Percentiles rank a stretch among this genome's conserved stretches.
Conservation (phyloP, 2,888 invertebrate species). For the Drosophila meridiana region DNA sequence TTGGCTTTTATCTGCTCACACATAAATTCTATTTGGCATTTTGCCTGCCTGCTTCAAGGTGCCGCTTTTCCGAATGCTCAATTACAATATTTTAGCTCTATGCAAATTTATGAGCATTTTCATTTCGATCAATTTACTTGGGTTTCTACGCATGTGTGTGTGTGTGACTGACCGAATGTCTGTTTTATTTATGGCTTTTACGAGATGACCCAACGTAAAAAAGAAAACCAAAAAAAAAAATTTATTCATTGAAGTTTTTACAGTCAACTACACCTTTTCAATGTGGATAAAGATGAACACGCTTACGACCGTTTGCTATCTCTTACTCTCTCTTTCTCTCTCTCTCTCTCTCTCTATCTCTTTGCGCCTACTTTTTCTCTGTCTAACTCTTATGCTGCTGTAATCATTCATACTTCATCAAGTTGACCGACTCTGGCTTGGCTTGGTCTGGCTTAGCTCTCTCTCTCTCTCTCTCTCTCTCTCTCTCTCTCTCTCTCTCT, state of each 20-base stretch:
- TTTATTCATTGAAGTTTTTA: slow-evolving; percentile 82
- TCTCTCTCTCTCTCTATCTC: not conserved
- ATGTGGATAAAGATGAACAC: slow-evolving; percentile 63
- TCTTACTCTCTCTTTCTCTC: not conserved
- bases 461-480: too few species aligned
- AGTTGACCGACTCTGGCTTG: slow-evolving; percentile 64
- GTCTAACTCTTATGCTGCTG: slow-evolving; percentile 45
- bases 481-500: too few species aligned
- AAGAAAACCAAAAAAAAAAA: slow-evolving; percentile 47
- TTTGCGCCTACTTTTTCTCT: slow-evolving; percentile 3
- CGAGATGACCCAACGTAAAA: slow-evolving; percentile 51
- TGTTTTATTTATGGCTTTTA: slow-evolving; percentile 73
- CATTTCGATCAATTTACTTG: slow-evolving; percentile 73
- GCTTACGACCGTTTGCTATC: slow-evolving; percentile 10
- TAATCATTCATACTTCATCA: slow-evolving; percentile 81
- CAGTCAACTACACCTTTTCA: slow-evolving; percentile 82
- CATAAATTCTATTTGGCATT: slow-evolving; percentile 63
- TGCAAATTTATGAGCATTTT: slow-evolving; percentile 79
- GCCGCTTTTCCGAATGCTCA: slow-evolving; percentile 48
- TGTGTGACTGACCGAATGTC: slow-evolving; percentile 43
- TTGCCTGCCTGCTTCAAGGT: slow-evolving; percentile 29
- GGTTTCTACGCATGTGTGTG: slow-evolving; percentile 16
- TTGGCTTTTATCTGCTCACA: slow-evolving; percentile 41
- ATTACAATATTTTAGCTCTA: slow-evolving; percentile 63
- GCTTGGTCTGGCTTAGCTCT: not conserved